Evolutionary conservation across 2,113 vertebrate species (phyloP).

Genomic region (Syrrhaptes paradoxus): DNA sequence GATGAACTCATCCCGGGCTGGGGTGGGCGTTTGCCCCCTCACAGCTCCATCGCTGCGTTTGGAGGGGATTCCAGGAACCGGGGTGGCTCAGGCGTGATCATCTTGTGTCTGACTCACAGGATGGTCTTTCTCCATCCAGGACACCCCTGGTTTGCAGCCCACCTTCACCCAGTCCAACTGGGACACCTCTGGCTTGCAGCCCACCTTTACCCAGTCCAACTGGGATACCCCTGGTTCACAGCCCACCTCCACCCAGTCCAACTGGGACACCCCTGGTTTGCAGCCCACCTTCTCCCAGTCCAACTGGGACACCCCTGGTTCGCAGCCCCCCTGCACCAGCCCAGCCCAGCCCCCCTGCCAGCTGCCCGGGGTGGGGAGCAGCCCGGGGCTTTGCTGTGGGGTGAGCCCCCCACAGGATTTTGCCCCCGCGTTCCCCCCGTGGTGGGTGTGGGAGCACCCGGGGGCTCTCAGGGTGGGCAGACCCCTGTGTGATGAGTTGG

Average conservation of each 20-base stretch:
- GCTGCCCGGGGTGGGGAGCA: not conserved
- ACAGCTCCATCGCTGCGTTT: not conserved
- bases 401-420: not conserved
- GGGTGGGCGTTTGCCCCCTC: not conserved
- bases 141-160: not conserved
- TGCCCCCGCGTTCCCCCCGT: not conserved
- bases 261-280: not conserved
- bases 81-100: not conserved
- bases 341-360: not conserved
- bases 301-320: not conserved
- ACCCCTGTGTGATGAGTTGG: not conserved
- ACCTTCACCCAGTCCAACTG: not conserved
- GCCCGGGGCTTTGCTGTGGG: not conserved
- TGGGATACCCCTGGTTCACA: not conserved
- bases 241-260: not conserved
- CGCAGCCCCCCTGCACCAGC: not conserved
- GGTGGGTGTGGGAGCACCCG: not conserved
- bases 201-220: not conserved
- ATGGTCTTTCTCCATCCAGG: not conserved
- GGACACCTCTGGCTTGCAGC: not conserved
- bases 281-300: not conserved
- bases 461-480: not conserved
- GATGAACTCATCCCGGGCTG: conserved; percentile 17
- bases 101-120: not conserved
- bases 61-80: not conserved